Base-by-base conservation (phyloP, 2,113 vertebrate species). In the Gasterosteus nipponicus region DNA sequence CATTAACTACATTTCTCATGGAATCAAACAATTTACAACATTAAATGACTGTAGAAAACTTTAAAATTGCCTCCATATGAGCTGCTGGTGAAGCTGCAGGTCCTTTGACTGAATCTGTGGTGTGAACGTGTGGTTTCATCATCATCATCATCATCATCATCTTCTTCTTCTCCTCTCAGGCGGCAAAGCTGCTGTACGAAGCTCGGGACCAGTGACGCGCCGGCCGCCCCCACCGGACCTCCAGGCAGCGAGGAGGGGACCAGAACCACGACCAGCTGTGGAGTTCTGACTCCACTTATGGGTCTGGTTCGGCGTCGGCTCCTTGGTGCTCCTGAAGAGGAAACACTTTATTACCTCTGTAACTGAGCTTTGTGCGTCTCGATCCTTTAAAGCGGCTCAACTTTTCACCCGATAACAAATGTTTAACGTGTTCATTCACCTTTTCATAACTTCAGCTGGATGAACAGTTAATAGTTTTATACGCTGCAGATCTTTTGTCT, bases 171-270 rank as follows among this genome's bases (percentile, higher is more conserved):
- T 51, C 16, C 41, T 22, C 4, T 2, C 85, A 93, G 92, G 92
- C 89, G 3, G 90, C 92, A 58, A 93, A 91, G 47, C 83, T 93
- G 44, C 83, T 93, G 65, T 86, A 93, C 2, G 89, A 91, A 74
- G 71, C 89, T 29, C 86, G 86, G 22, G 92, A 92, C 75, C 89
- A 91, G 88, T 93, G 90, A 93, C 33, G 44, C 10, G 51, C 68
- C 14, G 46, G 10, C 64, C 0, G 41, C 31, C 66, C 5, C 11
- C 18, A 11, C 19, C 4, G 22, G n/a, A 49, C 69, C 26, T 47
- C 33, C 72, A 47, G 75, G 74, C 70, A 76, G 82, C 85, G 6
- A 6, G 35, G 6, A 6, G 35, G 35, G 35, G 35, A 7, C 33
- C 33, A 35, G 33, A 35, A 35, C 33, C 33, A 35, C 3, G 5